These are phyloP conservation scores for Steinernema hermaphroditum DNA, from an alignment of 2,888 invertebrate genomes.

Conservation along the genomic window DNA sequence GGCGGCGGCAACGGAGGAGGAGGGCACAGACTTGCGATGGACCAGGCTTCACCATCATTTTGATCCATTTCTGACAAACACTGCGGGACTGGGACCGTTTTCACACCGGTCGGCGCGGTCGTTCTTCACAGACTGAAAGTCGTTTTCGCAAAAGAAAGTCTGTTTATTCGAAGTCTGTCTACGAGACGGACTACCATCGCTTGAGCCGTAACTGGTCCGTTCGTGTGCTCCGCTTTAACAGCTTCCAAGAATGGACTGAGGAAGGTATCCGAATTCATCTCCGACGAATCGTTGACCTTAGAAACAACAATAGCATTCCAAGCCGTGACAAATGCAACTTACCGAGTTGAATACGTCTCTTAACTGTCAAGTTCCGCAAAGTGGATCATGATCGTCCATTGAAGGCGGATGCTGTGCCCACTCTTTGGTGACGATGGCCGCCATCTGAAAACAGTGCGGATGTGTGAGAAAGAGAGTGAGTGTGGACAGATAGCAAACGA, in stretches of 20 bases:
- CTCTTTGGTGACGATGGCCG: slow-evolving; percentile 57
- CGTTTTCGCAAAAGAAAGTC: too few species aligned
- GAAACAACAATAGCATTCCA: slow-evolving; percentile 30
- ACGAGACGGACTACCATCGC: not conserved
- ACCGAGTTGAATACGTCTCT: slow-evolving; percentile 82
- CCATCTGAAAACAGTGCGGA: slow-evolving; percentile 36
- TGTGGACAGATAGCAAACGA: not conserved
- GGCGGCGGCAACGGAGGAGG: too few species aligned
- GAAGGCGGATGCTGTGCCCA: slow-evolving; percentile 61
- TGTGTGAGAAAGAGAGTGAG: too few species aligned
- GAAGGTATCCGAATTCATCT: slow-evolving; percentile 77
- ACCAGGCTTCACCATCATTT: too few species aligned
- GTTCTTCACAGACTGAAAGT: not conserved
- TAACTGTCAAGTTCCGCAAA: slow-evolving; percentile 82
- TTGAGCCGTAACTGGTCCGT: slow-evolving; percentile 85
- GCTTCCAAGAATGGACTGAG: slow-evolving; percentile 87
- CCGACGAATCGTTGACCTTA: slow-evolving; percentile 71
- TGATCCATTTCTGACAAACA: slow-evolving; percentile 1
- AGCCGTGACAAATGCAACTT: slow-evolving; percentile 19
- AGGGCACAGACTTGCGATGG: too few species aligned
- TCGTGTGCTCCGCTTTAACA: slow-evolving; percentile 77
- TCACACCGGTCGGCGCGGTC: not conserved
- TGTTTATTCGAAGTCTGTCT: not conserved
- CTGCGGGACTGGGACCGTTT: not conserved
- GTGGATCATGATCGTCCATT: slow-evolving; percentile 78